Conservation (phyloP, 2,113 vertebrate genomes). For the Coturnix japonica region DNA sequence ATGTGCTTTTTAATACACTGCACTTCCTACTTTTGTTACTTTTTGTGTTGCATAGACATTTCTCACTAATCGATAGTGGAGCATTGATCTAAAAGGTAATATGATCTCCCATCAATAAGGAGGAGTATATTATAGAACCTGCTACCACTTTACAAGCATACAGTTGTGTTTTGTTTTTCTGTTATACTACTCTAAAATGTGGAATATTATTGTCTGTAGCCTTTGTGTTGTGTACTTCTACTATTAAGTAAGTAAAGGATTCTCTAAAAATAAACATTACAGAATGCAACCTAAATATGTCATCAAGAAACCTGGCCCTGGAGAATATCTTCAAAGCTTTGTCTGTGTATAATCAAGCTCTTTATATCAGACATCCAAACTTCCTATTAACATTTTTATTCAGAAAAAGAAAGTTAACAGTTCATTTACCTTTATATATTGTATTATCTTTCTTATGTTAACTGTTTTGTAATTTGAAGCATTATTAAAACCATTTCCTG, state of each 20-base stretch:
- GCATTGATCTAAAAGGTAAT: slow-evolving; percentile 11
- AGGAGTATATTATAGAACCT: not conserved
- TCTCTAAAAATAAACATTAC: not conserved
- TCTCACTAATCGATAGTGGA: slow-evolving; percentile 6
- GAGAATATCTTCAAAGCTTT: not conserved
- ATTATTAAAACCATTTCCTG: not conserved
- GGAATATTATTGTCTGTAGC: not conserved
- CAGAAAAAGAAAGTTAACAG: not conserved
- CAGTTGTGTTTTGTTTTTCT: fast-evolving
- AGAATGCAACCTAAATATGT: not conserved
- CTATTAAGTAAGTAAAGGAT: not conserved
- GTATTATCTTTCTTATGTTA: not conserved
- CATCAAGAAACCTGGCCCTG: not conserved
- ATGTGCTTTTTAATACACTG: not conserved
- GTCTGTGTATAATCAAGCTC: not conserved
- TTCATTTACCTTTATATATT: not conserved
- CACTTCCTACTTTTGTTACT: slow-evolving; percentile 4
- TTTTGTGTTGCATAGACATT: not conserved
- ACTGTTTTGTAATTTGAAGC: not conserved
- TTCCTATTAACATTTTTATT: not conserved
- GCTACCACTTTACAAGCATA: not conserved
- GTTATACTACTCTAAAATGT: not conserved
- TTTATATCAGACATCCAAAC: not conserved
- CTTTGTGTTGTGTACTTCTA: not conserved
- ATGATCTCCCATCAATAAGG: not conserved